A percentile compares a stretch with the other conserved stretches of the same genome.
Conservation (phyloP, 2,113 vertebrate species). For the Plectropomus leopardus region DNA sequence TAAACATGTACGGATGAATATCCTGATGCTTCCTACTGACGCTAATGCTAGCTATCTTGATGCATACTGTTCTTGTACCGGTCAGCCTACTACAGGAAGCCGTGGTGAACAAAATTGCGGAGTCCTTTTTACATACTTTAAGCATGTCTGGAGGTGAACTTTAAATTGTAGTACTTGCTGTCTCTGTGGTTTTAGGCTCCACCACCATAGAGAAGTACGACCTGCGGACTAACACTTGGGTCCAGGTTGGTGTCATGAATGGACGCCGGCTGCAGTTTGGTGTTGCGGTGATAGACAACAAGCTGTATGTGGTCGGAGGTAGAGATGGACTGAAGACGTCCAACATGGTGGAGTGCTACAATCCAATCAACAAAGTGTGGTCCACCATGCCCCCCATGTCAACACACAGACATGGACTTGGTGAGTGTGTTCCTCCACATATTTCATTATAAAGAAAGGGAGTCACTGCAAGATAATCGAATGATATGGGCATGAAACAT, state of each 20-base stretch:
- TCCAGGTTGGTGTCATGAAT: constrained; percentile 93
- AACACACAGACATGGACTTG: constrained; percentile 95
- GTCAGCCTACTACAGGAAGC: too few relatives aligned
- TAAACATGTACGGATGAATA: too few relatives aligned
- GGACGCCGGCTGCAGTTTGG: constrained; percentile 95
- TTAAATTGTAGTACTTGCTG: neutral
- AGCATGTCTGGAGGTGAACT: too few relatives aligned
- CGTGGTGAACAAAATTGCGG: too few relatives aligned
- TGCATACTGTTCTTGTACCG: too few relatives aligned
- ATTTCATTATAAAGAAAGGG: neutral
- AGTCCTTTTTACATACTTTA: too few relatives aligned
- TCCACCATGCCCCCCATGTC: constrained; percentile 98
- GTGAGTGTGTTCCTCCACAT: constrained; percentile 77
- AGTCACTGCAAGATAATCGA: neutral
- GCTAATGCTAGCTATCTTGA: too few relatives aligned
- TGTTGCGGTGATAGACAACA: constrained; percentile 96
- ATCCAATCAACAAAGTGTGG: constrained; percentile 92
- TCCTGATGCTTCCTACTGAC: too few relatives aligned
- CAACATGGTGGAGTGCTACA: constrained; percentile 97
- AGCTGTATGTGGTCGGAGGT: constrained; percentile 95
- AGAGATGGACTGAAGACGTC: constrained; percentile 96
- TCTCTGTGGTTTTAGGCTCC: constrained; percentile 85
- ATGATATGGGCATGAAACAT: neutral
- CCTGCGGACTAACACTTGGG: constrained; percentile 94
- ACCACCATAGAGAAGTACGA: constrained; percentile 97